A percentile compares a stretch with the other conserved stretches of the same genome.
Conservation (phyloP, 2,797 vertebrate species). For the Crenuchus spilurus region DNA sequence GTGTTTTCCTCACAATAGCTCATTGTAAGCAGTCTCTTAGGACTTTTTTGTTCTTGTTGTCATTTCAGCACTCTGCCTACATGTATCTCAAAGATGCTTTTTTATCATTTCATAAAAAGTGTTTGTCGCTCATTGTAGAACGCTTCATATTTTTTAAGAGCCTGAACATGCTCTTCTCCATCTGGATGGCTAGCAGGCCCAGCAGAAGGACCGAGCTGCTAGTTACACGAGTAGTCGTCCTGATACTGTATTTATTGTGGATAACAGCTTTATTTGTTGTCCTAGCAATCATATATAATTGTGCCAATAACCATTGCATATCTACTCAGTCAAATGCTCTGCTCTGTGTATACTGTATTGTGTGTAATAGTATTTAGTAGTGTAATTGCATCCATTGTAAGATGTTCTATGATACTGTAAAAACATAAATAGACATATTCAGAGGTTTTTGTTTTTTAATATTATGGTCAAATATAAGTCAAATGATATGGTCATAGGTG, state of each 20-base stretch:
- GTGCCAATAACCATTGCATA: constrained; percentile 96
- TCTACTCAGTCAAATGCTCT: constrained; percentile 80
- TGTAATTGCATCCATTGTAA: constrained; percentile 75
- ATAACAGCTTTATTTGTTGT: constrained; percentile 81
- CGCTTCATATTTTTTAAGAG: constrained; percentile 63
- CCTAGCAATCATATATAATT: constrained; percentile 88
- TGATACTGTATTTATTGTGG: constrained; percentile 87
- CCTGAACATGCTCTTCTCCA: constrained; percentile 65
- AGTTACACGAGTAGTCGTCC: constrained; percentile 75
- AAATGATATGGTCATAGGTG: constrained; percentile 80
- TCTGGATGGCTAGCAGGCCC: constrained; percentile 57
- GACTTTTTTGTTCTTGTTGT: constrained; percentile 32
- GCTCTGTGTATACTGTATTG: constrained; percentile 89
- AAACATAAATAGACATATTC: constrained; percentile 62
- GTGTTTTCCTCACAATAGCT: constrained; percentile 54
- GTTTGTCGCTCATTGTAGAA: constrained; percentile 66
- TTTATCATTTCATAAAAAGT: constrained; percentile 63
- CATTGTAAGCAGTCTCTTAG: constrained; percentile 54
- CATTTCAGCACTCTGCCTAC: constrained; percentile 49
- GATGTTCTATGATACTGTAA: constrained; percentile 60
- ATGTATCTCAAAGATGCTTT: constrained; percentile 61
- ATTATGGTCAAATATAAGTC: constrained; percentile 51
- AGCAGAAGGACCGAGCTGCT: constrained; percentile 59
- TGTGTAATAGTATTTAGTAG: constrained; percentile 89
- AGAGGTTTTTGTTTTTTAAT: constrained; percentile 80